Conservation (phyloP, 2,113 vertebrate species). For the Hydrochoerus hydrochaeris region DNA sequence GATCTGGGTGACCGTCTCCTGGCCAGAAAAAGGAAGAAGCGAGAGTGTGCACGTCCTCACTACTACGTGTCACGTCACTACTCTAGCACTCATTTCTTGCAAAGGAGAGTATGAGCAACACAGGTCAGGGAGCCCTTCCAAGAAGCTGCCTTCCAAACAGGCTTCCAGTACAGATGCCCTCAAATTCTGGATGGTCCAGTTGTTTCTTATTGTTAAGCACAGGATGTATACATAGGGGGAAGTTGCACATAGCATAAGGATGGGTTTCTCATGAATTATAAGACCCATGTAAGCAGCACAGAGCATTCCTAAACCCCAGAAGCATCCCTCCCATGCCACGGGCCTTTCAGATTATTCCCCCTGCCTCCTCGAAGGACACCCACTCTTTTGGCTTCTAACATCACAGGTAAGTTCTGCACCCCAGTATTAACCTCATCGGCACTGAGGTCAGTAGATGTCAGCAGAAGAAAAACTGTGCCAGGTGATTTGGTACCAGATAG, state of each 20-base stretch:
- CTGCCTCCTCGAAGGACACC: not conserved
- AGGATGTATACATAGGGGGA: not conserved
- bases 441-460: not conserved
- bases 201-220: not conserved
- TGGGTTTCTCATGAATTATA: not conserved
- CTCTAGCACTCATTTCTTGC: not conserved
- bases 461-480: not conserved
- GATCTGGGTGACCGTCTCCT: too few relatives aligned
- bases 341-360: not conserved
- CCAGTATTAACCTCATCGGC: not conserved
- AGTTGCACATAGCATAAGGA: not conserved
- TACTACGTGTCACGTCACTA: too few relatives aligned
- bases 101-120: fast-evolving
- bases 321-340: not conserved
- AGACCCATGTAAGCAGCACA: not conserved
- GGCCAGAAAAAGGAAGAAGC: too few relatives aligned
- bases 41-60: too few relatives aligned
- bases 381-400: not conserved
- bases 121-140: not conserved
- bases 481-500: too few relatives aligned
- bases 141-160: not conserved
- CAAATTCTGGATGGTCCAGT: too few relatives aligned
- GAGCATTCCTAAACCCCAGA: not conserved
- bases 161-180: fast-evolving
- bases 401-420: fast-evolving